Evolutionary conservation across 2,888 invertebrate genomes (phyloP).

Genomic region (Galerucella nymphaeae): DNA sequence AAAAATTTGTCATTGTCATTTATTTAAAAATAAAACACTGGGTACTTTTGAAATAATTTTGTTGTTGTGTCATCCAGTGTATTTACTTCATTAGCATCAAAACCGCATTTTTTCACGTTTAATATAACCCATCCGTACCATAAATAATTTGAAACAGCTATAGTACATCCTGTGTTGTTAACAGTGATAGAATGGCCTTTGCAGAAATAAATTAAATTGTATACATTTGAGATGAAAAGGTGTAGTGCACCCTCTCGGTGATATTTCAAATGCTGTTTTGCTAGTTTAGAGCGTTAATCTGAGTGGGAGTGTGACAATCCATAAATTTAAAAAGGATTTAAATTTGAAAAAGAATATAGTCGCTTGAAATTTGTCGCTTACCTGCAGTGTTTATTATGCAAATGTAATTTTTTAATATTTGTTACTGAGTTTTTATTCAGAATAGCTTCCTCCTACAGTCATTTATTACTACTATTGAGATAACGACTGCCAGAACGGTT

Average conservation of each 20-base stretch:
- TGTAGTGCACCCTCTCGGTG: background rate
- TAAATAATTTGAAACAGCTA: background rate
- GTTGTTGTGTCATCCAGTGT: too few species aligned
- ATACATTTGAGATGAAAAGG: constrained; percentile 1
- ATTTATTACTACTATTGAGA: too few species aligned
- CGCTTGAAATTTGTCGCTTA: background rate
- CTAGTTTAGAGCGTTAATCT: background rate
- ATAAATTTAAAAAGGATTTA: constrained; percentile 31
- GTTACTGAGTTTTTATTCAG: too few species aligned
- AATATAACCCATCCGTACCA: background rate
- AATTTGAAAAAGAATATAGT: background rate
- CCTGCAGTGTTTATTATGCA: background rate
- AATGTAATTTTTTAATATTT: background rate
- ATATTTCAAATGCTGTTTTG: background rate
- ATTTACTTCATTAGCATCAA: too few species aligned
- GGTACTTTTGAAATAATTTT: too few species aligned
- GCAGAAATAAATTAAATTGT: constrained; percentile 3
- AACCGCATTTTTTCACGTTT: too few species aligned
- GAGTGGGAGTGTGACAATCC: constrained; percentile 30
- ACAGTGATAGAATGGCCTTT: background rate
- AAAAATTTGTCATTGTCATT: too few species aligned
- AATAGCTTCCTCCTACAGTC: too few species aligned
- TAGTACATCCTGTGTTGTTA: background rate
- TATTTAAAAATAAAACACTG: too few species aligned
- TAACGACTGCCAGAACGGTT: too few species aligned